Evolutionary conservation across 2,113 vertebrate species (phyloP).

Genomic region (Notothenia rossii): DNA sequence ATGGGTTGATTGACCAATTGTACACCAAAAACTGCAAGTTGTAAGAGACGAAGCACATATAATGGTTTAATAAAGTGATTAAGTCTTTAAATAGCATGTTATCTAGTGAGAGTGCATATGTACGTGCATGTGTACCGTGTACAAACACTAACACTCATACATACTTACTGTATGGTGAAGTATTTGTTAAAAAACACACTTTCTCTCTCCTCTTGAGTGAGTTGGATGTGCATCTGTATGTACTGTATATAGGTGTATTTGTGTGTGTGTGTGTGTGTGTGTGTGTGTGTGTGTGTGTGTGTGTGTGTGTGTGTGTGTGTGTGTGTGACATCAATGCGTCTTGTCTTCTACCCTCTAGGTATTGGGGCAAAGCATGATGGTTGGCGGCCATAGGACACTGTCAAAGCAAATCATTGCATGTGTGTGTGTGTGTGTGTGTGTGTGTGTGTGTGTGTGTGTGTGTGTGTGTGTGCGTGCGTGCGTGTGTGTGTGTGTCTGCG

Average conservation of each 20-base stretch:
- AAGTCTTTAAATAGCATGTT: not conserved
- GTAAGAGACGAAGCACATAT: too few species aligned
- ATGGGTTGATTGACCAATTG: not conserved
- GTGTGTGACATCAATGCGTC: slow-evolving; percentile 41
- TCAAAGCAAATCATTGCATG: slow-evolving; percentile 49
- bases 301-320: too few species aligned
- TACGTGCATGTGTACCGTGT: not conserved
- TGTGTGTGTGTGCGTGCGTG: slow-evolving; percentile 22
- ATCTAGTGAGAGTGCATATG: not conserved
- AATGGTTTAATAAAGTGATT: not conserved
- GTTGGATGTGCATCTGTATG: too few species aligned
- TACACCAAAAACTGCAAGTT: too few species aligned
- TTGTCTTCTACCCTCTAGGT: slow-evolving; percentile 56
- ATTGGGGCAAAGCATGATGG: slow-evolving; percentile 41
- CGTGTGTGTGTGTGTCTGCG: slow-evolving; percentile 7
- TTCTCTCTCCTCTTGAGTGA: not conserved
- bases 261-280: not conserved
- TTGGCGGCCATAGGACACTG: slow-evolving; percentile 49
- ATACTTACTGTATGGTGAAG: not conserved
- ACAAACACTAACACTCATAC: not conserved
- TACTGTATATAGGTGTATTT: not conserved
- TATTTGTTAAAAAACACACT: not conserved
- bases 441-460: slow-evolving; percentile 9
- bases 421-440: slow-evolving; percentile 15
- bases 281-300: too few species aligned